Percentiles rank a stretch among this genome's conserved stretches.
Conservation (phyloP, 2,113 vertebrate species). For the Telmatochromis brichardi region DNA sequence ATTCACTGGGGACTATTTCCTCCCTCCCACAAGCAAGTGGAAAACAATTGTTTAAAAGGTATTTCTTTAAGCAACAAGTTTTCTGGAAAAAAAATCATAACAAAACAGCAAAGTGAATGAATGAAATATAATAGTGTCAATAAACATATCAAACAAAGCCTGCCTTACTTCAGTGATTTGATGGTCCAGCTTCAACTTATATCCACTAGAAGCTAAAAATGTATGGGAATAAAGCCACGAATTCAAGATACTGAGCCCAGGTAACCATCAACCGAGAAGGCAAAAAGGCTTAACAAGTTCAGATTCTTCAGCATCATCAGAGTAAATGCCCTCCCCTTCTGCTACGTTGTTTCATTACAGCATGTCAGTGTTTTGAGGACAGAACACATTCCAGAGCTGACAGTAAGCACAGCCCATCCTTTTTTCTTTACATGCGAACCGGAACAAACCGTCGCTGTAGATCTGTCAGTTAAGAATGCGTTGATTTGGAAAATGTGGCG, state of each 20-base stretch:
- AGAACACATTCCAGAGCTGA: constrained; percentile 12
- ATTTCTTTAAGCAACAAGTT: neutral
- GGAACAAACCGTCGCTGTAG: neutral
- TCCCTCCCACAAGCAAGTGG: neutral
- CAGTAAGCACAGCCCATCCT: neutral
- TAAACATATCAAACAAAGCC: neutral
- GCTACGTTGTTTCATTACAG: neutral
- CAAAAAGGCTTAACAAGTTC: neutral
- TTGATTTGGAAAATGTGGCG: neutral
- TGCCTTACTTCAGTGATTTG: neutral
- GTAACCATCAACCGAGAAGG: neutral
- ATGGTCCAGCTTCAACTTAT: neutral
- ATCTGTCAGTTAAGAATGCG: neutral
- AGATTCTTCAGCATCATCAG: neutral
- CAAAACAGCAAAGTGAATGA: neutral
- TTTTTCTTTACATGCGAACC: neutral
- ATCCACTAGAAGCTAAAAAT: neutral
- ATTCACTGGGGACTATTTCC: neutral
- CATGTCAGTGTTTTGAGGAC: neutral
- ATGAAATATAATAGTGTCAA: neutral
- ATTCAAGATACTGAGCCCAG: neutral
- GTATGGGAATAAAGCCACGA: neutral
- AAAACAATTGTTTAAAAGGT: neutral
- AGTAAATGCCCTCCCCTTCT: neutral
- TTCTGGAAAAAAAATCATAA: accelerated